Conservation (phyloP, 2,113 vertebrate genomes). For the Climacteris rufus region DNA sequence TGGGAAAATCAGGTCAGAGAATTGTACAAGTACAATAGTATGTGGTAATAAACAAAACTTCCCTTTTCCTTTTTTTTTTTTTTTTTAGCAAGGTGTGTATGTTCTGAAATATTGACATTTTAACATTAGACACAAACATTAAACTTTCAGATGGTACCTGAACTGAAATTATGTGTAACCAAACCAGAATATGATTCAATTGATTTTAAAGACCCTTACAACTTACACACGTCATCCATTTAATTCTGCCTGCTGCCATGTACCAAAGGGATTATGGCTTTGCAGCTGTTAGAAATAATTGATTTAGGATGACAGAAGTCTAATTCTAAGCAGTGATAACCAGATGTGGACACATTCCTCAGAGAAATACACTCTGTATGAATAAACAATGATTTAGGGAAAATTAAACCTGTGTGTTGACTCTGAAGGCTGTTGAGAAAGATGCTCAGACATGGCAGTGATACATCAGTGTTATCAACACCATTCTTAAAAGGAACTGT, state of each 20-base stretch:
- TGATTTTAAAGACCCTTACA: constrained; percentile 37
- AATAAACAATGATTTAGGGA: neutral
- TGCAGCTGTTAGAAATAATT: neutral
- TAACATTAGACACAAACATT: neutral
- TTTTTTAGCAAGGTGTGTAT: rapidly evolving
- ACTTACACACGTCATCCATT: neutral
- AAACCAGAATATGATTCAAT: constrained; percentile 30
- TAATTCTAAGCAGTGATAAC: neutral
- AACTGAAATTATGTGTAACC: neutral
- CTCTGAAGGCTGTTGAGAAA: neutral
- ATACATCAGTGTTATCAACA: rapidly evolving
- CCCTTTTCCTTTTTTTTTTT: rapidly evolving
- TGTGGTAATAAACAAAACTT: neutral
- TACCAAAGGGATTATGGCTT: neutral
- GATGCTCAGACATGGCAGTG: neutral
- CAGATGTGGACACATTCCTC: neutral
- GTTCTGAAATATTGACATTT: neutral
- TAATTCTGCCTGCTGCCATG: neutral
- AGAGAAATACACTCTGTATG: neutral
- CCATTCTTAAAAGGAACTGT: neutral
- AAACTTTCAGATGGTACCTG: neutral
- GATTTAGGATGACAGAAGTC: neutral
- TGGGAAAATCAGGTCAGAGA: neutral
- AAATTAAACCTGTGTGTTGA: neutral
- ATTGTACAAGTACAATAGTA: neutral